phyloP scores from a whole-genome alignment of 2,888 invertebrate genomes.

The Urechis unicinctus region DNA sequence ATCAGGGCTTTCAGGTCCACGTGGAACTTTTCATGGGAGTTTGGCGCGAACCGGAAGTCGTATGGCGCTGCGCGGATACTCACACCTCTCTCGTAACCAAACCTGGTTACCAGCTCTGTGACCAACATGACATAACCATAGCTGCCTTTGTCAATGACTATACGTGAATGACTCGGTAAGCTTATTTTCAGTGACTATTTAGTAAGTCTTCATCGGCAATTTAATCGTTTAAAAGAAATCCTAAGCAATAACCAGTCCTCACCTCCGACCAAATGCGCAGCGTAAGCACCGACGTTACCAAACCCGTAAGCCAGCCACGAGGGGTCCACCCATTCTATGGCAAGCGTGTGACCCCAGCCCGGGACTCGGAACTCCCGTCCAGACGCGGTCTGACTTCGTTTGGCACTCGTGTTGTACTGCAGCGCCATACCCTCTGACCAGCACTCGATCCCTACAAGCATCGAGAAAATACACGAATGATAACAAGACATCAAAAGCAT shows the following conservation, averaged over 20 bases:
- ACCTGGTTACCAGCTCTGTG: constrained; percentile 1
- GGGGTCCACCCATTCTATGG: constrained; percentile 17
- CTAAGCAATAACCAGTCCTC: not conserved
- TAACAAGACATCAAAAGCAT: too few relatives aligned
- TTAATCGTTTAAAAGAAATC: too few relatives aligned
- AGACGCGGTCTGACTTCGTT: constrained; percentile 3
- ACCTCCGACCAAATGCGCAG: constrained; percentile 8
- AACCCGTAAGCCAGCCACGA: constrained; percentile 16
- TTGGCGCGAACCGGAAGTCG: constrained; percentile 11
- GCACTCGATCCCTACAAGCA: constrained; percentile 6
- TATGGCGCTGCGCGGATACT: constrained; percentile 8
- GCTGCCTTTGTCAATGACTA: too few relatives aligned
- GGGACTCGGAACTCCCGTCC: constrained; percentile 14
- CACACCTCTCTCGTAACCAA: constrained; percentile 3
- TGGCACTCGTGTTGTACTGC: constrained; percentile 7
- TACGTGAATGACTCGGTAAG: too few relatives aligned
- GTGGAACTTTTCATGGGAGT: constrained; percentile 6
- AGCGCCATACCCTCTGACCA: constrained; percentile 15
- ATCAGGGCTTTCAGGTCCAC: constrained; percentile 2
- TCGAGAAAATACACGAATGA: too few relatives aligned
- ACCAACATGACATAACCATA: too few relatives aligned
- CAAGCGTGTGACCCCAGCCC: constrained; percentile 13
- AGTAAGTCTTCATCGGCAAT: not conserved
- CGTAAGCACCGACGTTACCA: constrained; percentile 15
- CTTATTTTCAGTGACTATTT: not conserved